Evolutionary conservation across 2,797 vertebrate genomes (phyloP).

Genomic region (Amblyopsis hoosieri): DNA sequence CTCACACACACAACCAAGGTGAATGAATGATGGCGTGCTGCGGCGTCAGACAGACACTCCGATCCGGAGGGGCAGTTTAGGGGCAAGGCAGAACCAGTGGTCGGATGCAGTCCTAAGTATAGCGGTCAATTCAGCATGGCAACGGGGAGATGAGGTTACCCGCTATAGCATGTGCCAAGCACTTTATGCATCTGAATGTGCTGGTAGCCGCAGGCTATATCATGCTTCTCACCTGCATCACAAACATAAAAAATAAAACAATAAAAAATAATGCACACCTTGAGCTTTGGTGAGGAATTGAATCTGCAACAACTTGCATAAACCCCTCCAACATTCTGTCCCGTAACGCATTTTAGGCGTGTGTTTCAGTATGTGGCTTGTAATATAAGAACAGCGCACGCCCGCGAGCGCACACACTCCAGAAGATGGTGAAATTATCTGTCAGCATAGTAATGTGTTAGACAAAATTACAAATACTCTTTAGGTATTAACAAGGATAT

Average conservation of each 20-base stretch:
- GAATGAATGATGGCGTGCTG: slow-evolving; percentile 79
- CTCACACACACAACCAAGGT: slow-evolving; percentile 65
- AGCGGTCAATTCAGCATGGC: slow-evolving; percentile 48
- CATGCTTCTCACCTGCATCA: slow-evolving; percentile 25
- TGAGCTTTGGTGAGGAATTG: slow-evolving; percentile 32
- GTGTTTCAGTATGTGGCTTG: slow-evolving; percentile 59
- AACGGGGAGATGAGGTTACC: slow-evolving; percentile 40
- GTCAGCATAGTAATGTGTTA: slow-evolving; percentile 9
- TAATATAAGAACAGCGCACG: slow-evolving; percentile 44
- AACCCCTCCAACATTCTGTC: slow-evolving; percentile 18
- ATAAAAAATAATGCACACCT: neutral
- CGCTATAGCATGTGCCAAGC: slow-evolving; percentile 33
- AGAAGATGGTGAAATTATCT: slow-evolving; percentile 13
- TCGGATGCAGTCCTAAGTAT: slow-evolving; percentile 60
- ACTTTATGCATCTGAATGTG: slow-evolving; percentile 25
- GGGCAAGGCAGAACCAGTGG: slow-evolving; percentile 51
- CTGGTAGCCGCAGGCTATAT: slow-evolving; percentile 2
- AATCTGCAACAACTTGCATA: slow-evolving; percentile 31
- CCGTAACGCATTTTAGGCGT: neutral
- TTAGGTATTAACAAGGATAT: slow-evolving; percentile 5
- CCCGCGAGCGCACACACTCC: slow-evolving; percentile 34
- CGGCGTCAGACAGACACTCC: slow-evolving; percentile 65
- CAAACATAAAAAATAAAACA: slow-evolving; percentile 6
- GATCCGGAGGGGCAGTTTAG: slow-evolving; percentile 61
- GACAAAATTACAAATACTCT: slow-evolving; percentile 2